Conservation (phyloP, 2,797 vertebrate genomes). For the Catharus ustulatus region DNA sequence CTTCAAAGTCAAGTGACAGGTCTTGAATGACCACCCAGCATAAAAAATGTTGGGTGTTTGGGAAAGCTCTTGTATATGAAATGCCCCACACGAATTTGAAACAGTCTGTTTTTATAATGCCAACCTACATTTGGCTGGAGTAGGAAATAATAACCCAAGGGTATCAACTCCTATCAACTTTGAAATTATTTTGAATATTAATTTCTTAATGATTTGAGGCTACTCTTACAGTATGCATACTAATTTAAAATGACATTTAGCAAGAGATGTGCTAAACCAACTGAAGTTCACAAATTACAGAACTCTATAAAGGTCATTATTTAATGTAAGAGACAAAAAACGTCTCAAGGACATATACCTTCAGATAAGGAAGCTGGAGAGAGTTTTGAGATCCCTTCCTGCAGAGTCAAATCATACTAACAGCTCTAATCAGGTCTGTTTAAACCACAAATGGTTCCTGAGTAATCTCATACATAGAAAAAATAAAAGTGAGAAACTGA, state of each 20-base stretch:
- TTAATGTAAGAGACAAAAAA: neutral
- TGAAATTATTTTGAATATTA: constrained; percentile 35
- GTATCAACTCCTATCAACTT: neutral
- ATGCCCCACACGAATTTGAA: neutral
- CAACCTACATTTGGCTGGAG: neutral
- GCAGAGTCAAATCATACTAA: neutral
- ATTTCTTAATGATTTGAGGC: constrained; percentile 12
- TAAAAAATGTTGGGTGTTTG: neutral
- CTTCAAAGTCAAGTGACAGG: neutral
- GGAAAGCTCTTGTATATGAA: neutral
- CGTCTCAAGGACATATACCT: neutral
- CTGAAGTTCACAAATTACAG: neutral
- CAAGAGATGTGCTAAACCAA: constrained; percentile 27
- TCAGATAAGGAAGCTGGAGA: neutral
- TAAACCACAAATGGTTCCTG: neutral
- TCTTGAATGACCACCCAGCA: neutral
- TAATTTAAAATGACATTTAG: constrained; percentile 47
- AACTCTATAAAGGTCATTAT: constrained; percentile 23
- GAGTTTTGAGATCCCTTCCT: neutral
- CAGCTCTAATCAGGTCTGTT: neutral
- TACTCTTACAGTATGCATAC: neutral
- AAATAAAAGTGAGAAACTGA: neutral
- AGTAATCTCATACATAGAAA: neutral
- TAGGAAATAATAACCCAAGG: neutral
- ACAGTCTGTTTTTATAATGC: neutral